Base-by-base conservation (phyloP, 30 jellyfish, hydroid and myxozoan genomes). In the Aurelia aurita complex sp. Pacific region DNA sequence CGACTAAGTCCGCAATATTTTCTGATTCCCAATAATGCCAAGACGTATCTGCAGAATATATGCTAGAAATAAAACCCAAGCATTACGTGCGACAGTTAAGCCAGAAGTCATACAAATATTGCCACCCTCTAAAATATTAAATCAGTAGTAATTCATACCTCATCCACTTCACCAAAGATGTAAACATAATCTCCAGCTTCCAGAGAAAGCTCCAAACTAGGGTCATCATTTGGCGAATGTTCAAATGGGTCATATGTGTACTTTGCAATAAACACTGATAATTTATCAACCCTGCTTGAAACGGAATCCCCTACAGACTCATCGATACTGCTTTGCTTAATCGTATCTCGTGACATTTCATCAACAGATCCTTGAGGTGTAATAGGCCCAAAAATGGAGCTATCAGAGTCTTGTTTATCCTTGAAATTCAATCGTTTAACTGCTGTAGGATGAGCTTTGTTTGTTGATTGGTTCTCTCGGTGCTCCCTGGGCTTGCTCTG, bases 171-270 rank as follows among this genome's bases (percentile, higher is more conserved):
- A 3, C 97, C 98, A 71, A 87, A 92, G 19, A 92, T 88, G 66
- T 92, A 92, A 29, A 92, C 81, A 42, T 80, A 81, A 53, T 82
- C 92, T 6, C 98, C 98, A 69, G 91, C 92, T 29, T 81, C 86
- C 40, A 92, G 66, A 8, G 97, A 77, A 59, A 92, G 67, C 64
- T 92, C 98, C 77, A 86, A 53, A 33, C 92, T 88, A 10, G 91
- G 94, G 35, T 87, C 95, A 18, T 81, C 97, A 73, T 92, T 92
- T 1, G 97, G 98, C 7, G 98, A 92, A 77, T 85, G 95, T 50
- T 88, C 85, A 12, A 71, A 77, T 8, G 98, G 98, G 46, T 92
- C 98, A 62, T 92, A 92, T 13, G 92, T 92, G 59, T 92, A 87
- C 64, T 81, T 86, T 0, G 98, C 94, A 50, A 80, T 74, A 70